Conservation (phyloP, 2,797 vertebrate species). For the Varecia variegata region DNA sequence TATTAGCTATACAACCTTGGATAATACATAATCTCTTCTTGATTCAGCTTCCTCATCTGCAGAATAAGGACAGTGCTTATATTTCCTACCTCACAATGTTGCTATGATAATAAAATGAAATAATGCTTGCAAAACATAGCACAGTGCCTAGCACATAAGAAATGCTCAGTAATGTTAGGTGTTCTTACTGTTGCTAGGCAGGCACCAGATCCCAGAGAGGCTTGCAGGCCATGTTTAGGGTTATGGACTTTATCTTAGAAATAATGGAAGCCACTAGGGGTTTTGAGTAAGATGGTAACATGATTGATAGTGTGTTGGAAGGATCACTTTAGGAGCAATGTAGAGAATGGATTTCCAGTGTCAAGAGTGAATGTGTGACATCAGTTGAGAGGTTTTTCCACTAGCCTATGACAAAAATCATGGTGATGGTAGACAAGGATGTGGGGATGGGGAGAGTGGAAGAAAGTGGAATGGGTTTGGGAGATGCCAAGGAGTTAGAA, state of each 20-base stretch:
- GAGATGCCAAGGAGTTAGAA: slow-evolving; percentile 9
- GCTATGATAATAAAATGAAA: slow-evolving; percentile 1
- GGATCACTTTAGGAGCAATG: not conserved
- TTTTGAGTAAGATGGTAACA: not conserved
- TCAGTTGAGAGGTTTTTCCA: not conserved
- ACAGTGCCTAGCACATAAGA: not conserved
- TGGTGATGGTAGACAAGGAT: not conserved
- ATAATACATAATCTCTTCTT: not conserved
- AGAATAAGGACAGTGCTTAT: not conserved
- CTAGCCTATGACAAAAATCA: slow-evolving; percentile 8
- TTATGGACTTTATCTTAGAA: not conserved
- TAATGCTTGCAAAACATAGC: not conserved
- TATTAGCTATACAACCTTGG: not conserved
- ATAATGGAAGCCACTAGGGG: not conserved
- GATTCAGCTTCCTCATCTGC: slow-evolving; percentile 37
- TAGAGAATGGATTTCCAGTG: not conserved
- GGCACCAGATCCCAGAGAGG: not conserved
- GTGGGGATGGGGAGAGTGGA: not conserved
- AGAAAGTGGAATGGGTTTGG: not conserved
- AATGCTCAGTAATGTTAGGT: not conserved
- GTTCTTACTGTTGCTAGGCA: slow-evolving; percentile 2
- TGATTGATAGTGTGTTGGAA: not conserved
- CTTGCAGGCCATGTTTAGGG: not conserved
- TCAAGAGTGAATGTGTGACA: not conserved
- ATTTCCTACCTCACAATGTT: not conserved